phyloP scores from a whole-genome alignment of 2,113 vertebrate species.

The Mormyrus iriodes region DNA sequence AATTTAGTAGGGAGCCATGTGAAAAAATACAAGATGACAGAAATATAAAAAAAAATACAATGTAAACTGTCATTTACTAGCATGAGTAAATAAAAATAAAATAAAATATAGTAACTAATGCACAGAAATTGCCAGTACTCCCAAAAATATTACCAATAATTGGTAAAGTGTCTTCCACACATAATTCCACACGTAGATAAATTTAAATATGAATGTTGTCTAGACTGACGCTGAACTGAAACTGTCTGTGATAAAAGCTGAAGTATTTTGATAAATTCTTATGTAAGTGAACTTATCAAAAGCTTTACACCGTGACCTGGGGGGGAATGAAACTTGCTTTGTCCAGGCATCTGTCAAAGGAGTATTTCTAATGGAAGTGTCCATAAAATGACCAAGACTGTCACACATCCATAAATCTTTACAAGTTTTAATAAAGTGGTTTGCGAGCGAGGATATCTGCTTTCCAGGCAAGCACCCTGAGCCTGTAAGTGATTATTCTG shows the following conservation, averaged over 20 bases:
- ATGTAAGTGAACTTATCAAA: conserved; percentile 1
- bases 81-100: background rate
- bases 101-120: background rate
- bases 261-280: background rate
- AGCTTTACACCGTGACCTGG: background rate
- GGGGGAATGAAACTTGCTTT: background rate
- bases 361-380: background rate
- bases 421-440: background rate
- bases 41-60: background rate
- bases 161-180: background rate
- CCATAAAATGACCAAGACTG: background rate
- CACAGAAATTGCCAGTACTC: background rate
- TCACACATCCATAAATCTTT: background rate
- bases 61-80: background rate
- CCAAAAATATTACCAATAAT: background rate
- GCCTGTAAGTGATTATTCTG: conserved; percentile 3
- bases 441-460: background rate
- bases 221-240: background rate
- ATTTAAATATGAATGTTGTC: background rate
- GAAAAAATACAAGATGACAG: background rate
- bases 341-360: background rate
- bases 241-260: background rate
- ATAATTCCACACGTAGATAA: background rate
- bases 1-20: background rate
- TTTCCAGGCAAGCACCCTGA: background rate